Evolutionary conservation across 2,888 invertebrate species (phyloP).

Genomic region (Serrognathus titanus): DNA sequence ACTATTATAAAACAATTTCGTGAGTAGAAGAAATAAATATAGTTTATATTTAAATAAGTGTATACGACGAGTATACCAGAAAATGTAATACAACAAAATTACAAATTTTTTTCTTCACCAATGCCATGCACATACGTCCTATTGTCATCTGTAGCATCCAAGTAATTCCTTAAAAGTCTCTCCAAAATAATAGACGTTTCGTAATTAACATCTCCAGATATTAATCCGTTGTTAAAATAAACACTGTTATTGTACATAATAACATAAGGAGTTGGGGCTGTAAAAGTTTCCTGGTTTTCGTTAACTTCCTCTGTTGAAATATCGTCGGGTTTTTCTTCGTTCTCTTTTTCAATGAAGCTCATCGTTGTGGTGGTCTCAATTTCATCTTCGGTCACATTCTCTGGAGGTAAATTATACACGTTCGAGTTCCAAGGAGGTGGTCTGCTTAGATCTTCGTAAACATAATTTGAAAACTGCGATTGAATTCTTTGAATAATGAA

Average conservation of each 20-base stretch:
- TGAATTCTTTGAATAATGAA: slow-evolving; percentile 67
- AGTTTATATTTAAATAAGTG: too few species aligned
- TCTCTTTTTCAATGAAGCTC: slow-evolving; percentile 1
- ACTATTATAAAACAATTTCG: too few species aligned
- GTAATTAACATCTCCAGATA: slow-evolving; percentile 1
- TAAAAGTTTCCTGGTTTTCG: background rate
- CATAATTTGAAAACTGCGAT: slow-evolving; percentile 65
- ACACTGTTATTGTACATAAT: slow-evolving; percentile 1
- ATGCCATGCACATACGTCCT: too few species aligned
- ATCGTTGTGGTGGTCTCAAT: background rate
- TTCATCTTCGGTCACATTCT: background rate
- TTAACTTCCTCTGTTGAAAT: background rate
- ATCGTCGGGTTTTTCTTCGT: background rate
- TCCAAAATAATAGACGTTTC: slow-evolving; percentile 9
- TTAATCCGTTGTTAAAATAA: background rate
- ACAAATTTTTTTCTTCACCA: too few species aligned
- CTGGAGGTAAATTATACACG: slow-evolving; percentile 12
- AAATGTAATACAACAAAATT: too few species aligned
- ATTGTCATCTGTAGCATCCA: too few species aligned
- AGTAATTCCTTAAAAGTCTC: background rate
- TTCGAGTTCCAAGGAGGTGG: slow-evolving; percentile 45
- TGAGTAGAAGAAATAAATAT: too few species aligned
- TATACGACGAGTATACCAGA: too few species aligned
- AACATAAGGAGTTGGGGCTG: background rate
- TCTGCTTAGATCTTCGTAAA: slow-evolving; percentile 55